Conservation (phyloP, 2,797 vertebrate species). For the Enteromius mattozi region DNA sequence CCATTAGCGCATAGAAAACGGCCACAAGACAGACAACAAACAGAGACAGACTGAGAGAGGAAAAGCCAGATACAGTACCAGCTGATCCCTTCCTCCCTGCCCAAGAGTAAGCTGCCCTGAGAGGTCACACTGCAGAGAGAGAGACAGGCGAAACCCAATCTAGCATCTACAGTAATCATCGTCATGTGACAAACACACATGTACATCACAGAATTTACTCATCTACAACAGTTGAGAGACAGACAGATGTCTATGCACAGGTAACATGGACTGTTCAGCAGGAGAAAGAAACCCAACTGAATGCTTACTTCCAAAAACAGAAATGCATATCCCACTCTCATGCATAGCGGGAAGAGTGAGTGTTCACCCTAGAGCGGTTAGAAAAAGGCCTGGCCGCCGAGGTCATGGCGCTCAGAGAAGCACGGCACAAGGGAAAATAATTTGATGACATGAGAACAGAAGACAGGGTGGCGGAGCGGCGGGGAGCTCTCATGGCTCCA, state of each 20-base stretch:
- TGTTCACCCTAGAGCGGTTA: background rate
- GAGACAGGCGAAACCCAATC: conserved; percentile 58
- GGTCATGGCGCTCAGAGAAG: conserved; percentile 5
- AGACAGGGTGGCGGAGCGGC: conserved; percentile 17
- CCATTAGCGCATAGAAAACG: conserved; percentile 2
- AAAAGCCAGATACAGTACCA: conserved; percentile 79
- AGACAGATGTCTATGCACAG: conserved; percentile 9
- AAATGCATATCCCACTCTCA: conserved; percentile 7
- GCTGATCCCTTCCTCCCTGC: conserved; percentile 86
- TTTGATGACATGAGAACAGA: conserved; percentile 18
- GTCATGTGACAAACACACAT: conserved; percentile 16
- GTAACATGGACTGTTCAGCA: background rate
- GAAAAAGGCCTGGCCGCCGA: background rate
- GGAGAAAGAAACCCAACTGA: background rate
- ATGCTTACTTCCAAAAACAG: background rate
- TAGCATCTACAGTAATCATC: conserved; percentile 51
- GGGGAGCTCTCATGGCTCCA: conserved; percentile 55
- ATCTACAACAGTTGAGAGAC: conserved; percentile 1
- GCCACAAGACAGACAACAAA: conserved; percentile 17
- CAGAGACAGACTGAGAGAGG: conserved; percentile 16
- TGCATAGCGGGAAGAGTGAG: conserved; percentile 1
- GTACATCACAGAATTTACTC: background rate
- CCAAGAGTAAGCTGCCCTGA: conserved; percentile 86
- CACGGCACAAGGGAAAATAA: conserved; percentile 6
- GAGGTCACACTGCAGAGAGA: conserved; percentile 79